These are phyloP conservation scores for Mastomys natalensis DNA, from an alignment of 2,113 vertebrate species.

Conservation along the genomic window DNA sequence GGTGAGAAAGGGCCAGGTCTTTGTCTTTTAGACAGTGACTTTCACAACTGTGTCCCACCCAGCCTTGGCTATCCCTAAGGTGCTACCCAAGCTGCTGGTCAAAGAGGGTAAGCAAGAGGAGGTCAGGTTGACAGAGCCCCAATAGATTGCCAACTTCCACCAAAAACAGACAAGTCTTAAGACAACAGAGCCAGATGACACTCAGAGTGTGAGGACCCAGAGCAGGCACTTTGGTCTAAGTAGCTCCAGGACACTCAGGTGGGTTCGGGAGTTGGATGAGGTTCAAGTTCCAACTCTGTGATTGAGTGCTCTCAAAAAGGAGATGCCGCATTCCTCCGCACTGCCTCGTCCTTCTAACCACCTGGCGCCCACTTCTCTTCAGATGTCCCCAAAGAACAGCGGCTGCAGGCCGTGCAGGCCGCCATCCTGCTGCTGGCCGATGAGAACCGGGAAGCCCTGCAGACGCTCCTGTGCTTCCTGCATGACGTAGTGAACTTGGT, in stretches of 20 bases:
- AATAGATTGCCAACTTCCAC: not conserved
- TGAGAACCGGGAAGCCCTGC: conserved; percentile 96
- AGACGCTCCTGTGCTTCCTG: conserved; percentile 96
- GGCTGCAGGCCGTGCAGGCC: conserved; percentile 95
- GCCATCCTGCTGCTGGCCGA: conserved; percentile 98
- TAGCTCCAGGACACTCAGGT: accelerated
- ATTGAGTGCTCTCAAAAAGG: too few species aligned
- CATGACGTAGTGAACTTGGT: conserved; percentile 95
- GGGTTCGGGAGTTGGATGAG: not conserved
- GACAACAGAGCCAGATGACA: not conserved
- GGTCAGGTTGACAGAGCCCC: too few species aligned
- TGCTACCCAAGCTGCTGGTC: not conserved
- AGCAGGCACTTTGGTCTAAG: accelerated
- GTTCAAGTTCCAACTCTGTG: too few species aligned
- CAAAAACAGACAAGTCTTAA: not conserved
- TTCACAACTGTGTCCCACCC: not conserved
- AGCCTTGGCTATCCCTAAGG: not conserved
- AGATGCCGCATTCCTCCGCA: accelerated
- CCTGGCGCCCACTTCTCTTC: accelerated
- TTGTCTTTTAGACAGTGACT: not conserved
- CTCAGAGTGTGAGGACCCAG: not conserved
- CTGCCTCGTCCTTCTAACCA: not conserved
- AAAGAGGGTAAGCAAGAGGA: not conserved
- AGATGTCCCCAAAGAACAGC: conserved; percentile 97
- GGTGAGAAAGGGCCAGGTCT: accelerated